Conservation (phyloP, 2,888 invertebrate genomes). For the Polyploca ridens region DNA sequence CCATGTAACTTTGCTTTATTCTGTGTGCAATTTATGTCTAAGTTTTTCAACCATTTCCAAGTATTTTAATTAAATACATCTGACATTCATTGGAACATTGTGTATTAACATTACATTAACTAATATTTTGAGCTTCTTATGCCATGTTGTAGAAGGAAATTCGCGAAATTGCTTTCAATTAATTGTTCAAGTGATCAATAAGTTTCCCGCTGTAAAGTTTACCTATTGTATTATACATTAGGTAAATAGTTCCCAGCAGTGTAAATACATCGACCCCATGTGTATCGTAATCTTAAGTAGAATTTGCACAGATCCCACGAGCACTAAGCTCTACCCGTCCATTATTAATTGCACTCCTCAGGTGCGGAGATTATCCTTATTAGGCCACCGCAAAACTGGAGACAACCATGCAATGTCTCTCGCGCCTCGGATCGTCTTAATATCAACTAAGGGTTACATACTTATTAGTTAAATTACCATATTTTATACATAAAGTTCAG, state of each 20-base stretch:
- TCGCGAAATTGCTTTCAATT: too few species aligned
- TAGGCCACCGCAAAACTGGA: conserved; percentile 70
- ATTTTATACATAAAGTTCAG: background rate
- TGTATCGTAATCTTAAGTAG: conserved; percentile 51
- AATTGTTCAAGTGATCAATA: background rate
- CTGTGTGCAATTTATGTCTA: background rate
- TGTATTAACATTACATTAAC: too few species aligned
- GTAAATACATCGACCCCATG: background rate
- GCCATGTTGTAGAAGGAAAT: too few species aligned
- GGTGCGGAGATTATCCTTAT: conserved; percentile 80
- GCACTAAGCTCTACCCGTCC: conserved; percentile 53
- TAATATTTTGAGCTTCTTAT: too few species aligned
- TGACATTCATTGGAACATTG: background rate
- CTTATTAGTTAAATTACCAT: background rate
- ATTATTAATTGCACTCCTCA: conserved; percentile 83
- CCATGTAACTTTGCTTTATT: background rate
- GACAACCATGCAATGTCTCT: conserved; percentile 61
- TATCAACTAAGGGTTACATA: conserved; percentile 29
- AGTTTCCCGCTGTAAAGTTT: background rate
- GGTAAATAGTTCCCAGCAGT: background rate
- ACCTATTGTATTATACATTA: background rate
- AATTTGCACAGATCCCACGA: conserved; percentile 57
- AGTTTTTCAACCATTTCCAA: background rate
- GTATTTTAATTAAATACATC: background rate
- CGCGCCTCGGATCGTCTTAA: conserved; percentile 36